Base-by-base conservation (phyloP, 2,888 invertebrate species). In the Lycophotia porphyrea region DNA sequence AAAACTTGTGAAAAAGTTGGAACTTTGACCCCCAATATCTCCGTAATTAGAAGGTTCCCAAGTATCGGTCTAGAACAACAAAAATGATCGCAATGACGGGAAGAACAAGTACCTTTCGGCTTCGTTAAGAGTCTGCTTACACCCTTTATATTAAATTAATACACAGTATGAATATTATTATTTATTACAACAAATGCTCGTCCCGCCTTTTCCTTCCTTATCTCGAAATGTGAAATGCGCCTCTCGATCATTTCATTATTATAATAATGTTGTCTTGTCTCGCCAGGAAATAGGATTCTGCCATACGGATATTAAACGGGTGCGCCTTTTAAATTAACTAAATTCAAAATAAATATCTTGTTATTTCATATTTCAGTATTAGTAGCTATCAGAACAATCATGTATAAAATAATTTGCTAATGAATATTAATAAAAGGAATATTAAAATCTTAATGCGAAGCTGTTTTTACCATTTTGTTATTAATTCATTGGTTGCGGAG, bases 251-350 rank as follows among this genome's bases (percentile, higher is more conserved):
- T 88, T 89, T 86, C 82, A 81, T 86, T 87, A 86, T 76, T 81
- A 87, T 84, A 84, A 90, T 87, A 87, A 84, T 88, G 84, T 85
- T 90, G 87, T 89, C 89, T 88, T 81, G 90, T 88, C 87, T 87
- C 87, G 86, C 80, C 90, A 87, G 91, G 92, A 92, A 91, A 92
- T 92, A 84, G 88, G 87, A 90, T 91, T 87, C 81, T 84, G 74
- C 76, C 78, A 82, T 52, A 74, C 86, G 87, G 85, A 88, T 88
- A 87, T 90, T 85, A 82, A 79, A 81, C 65, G 47, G 81, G n/a
- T 65, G 47, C 52, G 63, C 71, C 67, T 67, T 85, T 81, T 69
- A 82, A 80, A 81, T 66, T 58, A 65, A 31, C 36, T 31, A 76
- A 80, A 84, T 84, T 80, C 65, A 74, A 85, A 82, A 84, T 81